These are phyloP conservation scores for Eilema depressum DNA, from an alignment of 2,888 invertebrate species.

Conservation along the genomic window DNA sequence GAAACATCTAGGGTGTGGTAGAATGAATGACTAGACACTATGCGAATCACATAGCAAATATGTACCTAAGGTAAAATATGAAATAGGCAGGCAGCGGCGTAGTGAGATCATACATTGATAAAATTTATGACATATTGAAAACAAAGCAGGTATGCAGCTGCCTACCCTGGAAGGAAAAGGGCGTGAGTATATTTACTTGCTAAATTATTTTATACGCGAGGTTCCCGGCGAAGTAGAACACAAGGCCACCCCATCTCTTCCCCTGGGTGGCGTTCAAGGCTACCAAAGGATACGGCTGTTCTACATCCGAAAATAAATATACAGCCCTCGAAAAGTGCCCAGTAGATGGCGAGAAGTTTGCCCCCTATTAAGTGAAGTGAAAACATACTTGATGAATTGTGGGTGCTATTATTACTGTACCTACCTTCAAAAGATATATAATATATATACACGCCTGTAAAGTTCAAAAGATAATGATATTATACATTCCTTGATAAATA, in stretches of 20 bases:
- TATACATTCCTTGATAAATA: not conserved
- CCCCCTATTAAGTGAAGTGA: not conserved
- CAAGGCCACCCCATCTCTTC: conserved; percentile 4
- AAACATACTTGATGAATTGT: not conserved
- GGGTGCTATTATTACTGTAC: not conserved
- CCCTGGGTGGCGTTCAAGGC: not conserved
- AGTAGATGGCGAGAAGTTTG: not conserved
- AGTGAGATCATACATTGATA: no score
- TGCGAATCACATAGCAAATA: no score
- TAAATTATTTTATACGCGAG: not conserved
- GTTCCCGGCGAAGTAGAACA: not conserved
- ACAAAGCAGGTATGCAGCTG: not conserved
- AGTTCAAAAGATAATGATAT: no score
- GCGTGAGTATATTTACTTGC: not conserved
- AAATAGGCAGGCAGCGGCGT: no score
- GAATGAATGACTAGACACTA: no score
- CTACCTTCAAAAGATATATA: not conserved
- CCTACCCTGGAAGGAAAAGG: not conserved
- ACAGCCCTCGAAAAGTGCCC: not conserved
- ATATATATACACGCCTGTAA: no score
- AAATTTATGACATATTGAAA: no score
- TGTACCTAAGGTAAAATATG: no score
- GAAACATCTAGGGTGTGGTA: no score
- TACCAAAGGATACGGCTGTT: not conserved
- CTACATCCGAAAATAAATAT: conserved; percentile 1